Evolutionary conservation across 2,888 invertebrate species (phyloP).

Genomic region (Ophion costatus): DNA sequence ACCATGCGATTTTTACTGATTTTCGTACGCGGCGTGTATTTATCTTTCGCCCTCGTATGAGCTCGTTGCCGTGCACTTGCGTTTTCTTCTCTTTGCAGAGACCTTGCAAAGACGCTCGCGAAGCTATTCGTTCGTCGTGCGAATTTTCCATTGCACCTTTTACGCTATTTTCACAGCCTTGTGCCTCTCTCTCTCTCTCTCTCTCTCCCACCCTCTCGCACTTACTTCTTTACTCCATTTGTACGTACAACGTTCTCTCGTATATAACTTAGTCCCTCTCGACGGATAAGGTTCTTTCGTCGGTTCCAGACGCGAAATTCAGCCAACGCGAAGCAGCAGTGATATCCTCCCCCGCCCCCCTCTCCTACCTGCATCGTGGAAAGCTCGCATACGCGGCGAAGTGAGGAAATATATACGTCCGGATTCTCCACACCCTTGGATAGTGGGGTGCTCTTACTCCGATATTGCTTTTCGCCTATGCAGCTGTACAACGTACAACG

Average conservation of each 20-base stretch:
- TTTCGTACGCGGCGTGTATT: conserved; percentile 7
- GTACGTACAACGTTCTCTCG: conserved; percentile 28
- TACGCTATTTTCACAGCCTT: conserved; percentile 35
- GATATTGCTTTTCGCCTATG: conserved; percentile 66
- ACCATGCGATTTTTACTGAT: too few species aligned
- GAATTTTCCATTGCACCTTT: conserved; percentile 36
- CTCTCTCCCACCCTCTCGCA: not conserved
- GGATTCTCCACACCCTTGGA: conserved; percentile 24
- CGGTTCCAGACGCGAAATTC: conserved; percentile 46
- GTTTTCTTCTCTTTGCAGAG: conserved; percentile 5
- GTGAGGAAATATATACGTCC: conserved; percentile 49
- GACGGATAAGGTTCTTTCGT: conserved; percentile 49
- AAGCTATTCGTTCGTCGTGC: conserved; percentile 26
- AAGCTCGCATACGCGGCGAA: conserved; percentile 32
- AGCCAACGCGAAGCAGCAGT: conserved; percentile 37
- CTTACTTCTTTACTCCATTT: not conserved
- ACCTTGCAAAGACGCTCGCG: conserved; percentile 8
- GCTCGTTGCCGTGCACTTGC: conserved; percentile 9
- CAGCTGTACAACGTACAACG: conserved; percentile 52
- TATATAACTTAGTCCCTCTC: conserved; percentile 56
- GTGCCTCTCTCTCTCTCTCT: not conserved
- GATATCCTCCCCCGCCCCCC: conserved; percentile 40
- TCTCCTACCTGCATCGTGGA: not conserved
- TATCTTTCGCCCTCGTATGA: not conserved
- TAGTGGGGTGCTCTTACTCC: conserved; percentile 41